phyloP scores from a whole-genome alignment of 2,113 vertebrate genomes.

The Dinomys branickii region DNA sequence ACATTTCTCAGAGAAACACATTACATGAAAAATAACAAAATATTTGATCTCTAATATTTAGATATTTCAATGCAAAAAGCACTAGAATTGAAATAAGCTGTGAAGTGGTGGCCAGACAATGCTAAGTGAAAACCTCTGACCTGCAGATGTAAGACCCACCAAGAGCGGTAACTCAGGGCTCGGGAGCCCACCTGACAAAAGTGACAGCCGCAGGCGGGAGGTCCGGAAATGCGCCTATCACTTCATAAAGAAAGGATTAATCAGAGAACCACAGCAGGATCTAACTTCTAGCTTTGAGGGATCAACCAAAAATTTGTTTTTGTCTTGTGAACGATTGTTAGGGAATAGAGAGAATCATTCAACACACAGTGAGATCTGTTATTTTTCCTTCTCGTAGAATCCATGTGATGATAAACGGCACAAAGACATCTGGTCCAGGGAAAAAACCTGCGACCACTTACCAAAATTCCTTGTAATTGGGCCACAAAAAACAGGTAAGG shows the following conservation, averaged over 20 bases:
- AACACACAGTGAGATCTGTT: not conserved
- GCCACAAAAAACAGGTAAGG: conserved; percentile 90
- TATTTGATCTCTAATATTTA: not conserved
- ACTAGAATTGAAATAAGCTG: not conserved
- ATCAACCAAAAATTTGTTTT: not conserved
- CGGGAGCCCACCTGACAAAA: not conserved
- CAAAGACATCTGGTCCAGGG: conserved; percentile 91
- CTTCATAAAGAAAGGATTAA: not conserved
- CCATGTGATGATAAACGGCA: conserved; percentile 90
- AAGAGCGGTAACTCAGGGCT: not conserved
- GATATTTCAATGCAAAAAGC: not conserved
- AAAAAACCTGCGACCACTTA: conserved; percentile 89
- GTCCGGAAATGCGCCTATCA: not conserved
- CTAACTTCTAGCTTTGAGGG: not conserved
- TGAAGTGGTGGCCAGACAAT: not conserved
- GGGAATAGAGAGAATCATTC: not conserved
- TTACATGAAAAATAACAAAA: not conserved
- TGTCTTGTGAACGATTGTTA: not conserved
- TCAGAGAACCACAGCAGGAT: not conserved
- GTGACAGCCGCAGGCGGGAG: not conserved
- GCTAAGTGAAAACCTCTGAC: not conserved
- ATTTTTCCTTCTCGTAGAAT: conserved; percentile 81
- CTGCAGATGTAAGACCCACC: not conserved
- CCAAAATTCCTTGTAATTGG: conserved; percentile 91
- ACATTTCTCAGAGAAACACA: not conserved